Percentiles rank a stretch among this genome's conserved stretches.
Conservation (phyloP, 2,113 vertebrate genomes). For the Regulus satrapa region DNA sequence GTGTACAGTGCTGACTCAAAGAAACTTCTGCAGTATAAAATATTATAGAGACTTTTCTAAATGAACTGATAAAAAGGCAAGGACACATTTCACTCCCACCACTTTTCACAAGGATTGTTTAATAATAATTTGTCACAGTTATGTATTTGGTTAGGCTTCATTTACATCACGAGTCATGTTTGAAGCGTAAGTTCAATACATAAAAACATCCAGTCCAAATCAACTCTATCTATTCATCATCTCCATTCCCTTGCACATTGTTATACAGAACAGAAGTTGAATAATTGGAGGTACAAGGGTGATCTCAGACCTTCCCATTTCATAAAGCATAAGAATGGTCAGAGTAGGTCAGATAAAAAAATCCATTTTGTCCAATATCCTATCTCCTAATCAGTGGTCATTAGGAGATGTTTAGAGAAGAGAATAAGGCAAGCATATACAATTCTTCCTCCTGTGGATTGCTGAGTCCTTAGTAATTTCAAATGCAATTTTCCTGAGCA, state of each 20-base stretch:
- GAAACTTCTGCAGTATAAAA: not conserved
- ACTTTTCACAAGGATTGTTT: not conserved
- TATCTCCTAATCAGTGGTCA: not conserved
- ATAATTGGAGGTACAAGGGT: not conserved
- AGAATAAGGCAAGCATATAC: not conserved
- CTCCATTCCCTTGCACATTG: not conserved
- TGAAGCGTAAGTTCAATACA: not conserved
- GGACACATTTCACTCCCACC: slow-evolving; percentile 8
- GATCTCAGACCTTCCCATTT: not conserved
- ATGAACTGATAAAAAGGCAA: not conserved
- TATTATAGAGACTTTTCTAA: not conserved
- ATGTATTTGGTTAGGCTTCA: not conserved
- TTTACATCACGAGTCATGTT: slow-evolving; percentile 14
- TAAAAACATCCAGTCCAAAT: slow-evolving; percentile 12
- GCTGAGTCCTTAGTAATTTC: not conserved
- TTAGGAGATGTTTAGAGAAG: not conserved
- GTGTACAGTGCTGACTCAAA: not conserved
- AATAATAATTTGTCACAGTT: slow-evolving; percentile 15
- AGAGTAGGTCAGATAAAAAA: not conserved
- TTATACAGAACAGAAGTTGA: not conserved
- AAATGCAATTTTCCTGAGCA: not conserved
- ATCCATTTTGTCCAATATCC: not conserved
- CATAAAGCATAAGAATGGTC: not conserved
- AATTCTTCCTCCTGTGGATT: not conserved
- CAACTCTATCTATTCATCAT: not conserved